Evolutionary conservation across 2,888 invertebrate genomes (phyloP), one percentile per base, ranked within the genome.

Genomic region (Arge pagana): DNA sequence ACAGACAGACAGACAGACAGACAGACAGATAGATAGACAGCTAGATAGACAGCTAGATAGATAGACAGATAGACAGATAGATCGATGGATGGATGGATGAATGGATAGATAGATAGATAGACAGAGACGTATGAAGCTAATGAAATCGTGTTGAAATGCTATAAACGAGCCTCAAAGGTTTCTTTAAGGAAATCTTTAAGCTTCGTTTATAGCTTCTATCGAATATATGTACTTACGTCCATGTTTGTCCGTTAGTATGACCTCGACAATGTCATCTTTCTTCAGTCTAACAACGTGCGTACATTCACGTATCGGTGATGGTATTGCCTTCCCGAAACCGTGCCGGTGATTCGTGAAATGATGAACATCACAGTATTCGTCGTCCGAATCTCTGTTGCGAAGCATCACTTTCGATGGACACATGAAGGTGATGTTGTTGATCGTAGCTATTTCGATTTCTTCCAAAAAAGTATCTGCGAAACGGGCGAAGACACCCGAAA

Each of bases 371-470:
- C 56, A 56, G 15, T 52, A 43, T 39, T 16, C n/a, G 13, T 37
- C 28, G 3, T 21, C 40, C 13, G 40, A 26, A 37, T 40, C 40
- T 40, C 15, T 40, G 11, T 24, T 21, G 23, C 18, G 13, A n/a
- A 19, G 7, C 10, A 26, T 16, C 2, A 40, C 3, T 24, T 15
- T 40, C 15, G 40, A 26, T 2, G 13, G 13, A 2, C 24, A 13
- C 15, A 54, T 55, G 3, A 51, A 21, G 4, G 36, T 31, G 11
- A 55, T 36, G 24, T 52, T 54, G 45, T 59, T 59, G 31, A 60
- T 51, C 10, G 45, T 52, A 16, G 50, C 43, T 6, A 54, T 16
- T 24, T 16, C 26, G 11, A 56, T 33, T 18, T 7, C 39, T 30
- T 21, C 24, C 35, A 13, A 4, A n/a, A n/a, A 48, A 7, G 24